These are phyloP conservation scores for Polydrusus tereticollis DNA, from an alignment of 2,888 invertebrate genomes.

Conservation along the genomic window DNA sequence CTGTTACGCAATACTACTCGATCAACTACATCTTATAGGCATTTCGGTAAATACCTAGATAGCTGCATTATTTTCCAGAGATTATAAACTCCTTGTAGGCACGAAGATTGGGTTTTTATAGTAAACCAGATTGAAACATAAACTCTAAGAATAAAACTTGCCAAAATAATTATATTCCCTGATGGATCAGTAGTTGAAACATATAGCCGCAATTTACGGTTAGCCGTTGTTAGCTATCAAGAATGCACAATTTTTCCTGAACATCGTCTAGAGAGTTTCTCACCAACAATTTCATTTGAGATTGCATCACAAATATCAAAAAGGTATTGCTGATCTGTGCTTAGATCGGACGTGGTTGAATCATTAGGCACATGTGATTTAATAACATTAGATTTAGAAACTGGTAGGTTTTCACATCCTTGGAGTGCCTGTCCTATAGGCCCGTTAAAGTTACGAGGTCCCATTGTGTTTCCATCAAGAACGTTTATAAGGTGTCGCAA, in stretches of 20 bases:
- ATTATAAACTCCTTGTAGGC: not conserved
- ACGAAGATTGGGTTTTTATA: conserved; percentile 10
- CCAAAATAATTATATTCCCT: too few species aligned
- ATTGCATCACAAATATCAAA: too few species aligned
- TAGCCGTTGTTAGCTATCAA: conserved; percentile 6
- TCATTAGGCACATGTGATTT: conserved; percentile 6
- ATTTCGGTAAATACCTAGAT: not conserved
- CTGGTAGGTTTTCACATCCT: not conserved
- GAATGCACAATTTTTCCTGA: conserved; percentile 6
- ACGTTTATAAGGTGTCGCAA: too few species aligned
- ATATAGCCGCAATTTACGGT: not conserved
- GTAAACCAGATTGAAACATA: conserved; percentile 14
- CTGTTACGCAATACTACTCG: not conserved
- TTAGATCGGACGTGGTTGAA: not conserved
- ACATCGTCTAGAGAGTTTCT: too few species aligned
- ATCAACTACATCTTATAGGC: not conserved
- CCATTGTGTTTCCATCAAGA: too few species aligned
- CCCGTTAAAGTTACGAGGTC: too few species aligned
- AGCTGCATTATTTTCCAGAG: too few species aligned
- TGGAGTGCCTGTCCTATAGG: too few species aligned
- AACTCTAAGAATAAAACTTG: conserved; percentile 4
- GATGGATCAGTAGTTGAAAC: too few species aligned
- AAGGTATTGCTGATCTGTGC: too few species aligned
- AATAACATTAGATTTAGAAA: not conserved
- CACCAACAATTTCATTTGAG: too few species aligned